Conservation (phyloP, 1,140 invertebrate genomes). For the Coenobita brevimanus region DNA sequence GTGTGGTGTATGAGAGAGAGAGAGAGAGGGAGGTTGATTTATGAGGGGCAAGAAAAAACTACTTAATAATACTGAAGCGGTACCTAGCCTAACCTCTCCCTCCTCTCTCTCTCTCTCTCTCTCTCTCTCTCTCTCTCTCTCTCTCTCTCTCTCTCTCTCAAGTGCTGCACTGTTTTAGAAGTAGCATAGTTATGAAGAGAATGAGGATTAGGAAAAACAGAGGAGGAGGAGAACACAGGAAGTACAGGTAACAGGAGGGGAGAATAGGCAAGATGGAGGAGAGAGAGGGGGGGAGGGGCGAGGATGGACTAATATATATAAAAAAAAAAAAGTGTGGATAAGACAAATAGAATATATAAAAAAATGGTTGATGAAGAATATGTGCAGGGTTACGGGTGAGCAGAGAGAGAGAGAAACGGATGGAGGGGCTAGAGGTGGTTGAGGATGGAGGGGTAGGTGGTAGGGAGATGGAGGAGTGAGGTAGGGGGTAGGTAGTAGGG, state of each 20-base stretch:
- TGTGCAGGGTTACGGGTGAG: not conserved
- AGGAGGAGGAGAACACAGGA: too few species aligned
- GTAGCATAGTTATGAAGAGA: too few species aligned
- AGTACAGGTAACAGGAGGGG: too few species aligned
- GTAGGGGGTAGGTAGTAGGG: not conserved
- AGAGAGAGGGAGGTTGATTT: not conserved
- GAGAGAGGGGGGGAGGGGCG: not conserved
- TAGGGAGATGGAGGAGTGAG: not conserved
- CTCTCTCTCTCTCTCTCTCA: not conserved
- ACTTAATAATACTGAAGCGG: too few species aligned
- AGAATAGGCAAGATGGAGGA: not conserved
- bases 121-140: not conserved
- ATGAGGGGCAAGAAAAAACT: too few species aligned
- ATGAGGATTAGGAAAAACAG: too few species aligned
- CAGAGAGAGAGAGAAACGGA: not conserved
- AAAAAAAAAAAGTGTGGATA: not conserved
- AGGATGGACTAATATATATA: not conserved
- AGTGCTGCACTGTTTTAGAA: not conserved
- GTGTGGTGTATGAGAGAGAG: too few species aligned
- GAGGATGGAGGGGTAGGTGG: not conserved
- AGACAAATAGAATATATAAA: not conserved
- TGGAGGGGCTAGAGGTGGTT: not conserved
- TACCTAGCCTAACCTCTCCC: not conserved
- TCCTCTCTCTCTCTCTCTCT: not conserved
- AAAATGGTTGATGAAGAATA: not conserved